These are phyloP conservation scores for Melopsittacus undulatus DNA, from an alignment of 2,797 vertebrate genomes.

Conservation along the genomic window DNA sequence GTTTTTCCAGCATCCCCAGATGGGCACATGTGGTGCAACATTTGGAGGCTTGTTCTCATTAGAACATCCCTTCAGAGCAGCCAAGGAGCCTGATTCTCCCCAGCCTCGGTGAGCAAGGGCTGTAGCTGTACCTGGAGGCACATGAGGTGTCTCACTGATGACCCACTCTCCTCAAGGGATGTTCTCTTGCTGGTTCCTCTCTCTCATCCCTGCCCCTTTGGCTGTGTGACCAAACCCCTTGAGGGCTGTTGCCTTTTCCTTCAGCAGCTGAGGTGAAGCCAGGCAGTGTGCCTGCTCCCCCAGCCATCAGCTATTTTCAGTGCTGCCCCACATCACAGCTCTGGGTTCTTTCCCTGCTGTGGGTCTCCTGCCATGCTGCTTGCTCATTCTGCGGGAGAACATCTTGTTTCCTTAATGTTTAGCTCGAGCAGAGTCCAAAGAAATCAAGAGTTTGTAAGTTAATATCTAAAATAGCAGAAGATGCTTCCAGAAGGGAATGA, in stretches of 20 bases:
- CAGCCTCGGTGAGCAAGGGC: not conserved
- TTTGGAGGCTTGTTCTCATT: not conserved
- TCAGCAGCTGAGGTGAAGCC: not conserved
- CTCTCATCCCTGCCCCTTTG: not conserved
- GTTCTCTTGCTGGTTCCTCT: not conserved
- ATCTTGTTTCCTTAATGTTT: slow-evolving; percentile 37
- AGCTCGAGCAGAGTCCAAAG: slow-evolving; percentile 20
- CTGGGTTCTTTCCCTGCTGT: not conserved
- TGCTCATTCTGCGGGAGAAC: slow-evolving; percentile 25
- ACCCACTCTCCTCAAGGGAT: not conserved
- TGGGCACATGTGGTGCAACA: not conserved
- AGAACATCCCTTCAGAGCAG: not conserved
- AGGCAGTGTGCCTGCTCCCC: not conserved
- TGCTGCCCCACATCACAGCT: not conserved
- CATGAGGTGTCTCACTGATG: not conserved
- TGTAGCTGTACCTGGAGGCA: rapidly evolving
- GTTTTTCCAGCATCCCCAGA: not conserved
- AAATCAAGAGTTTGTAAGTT: not conserved
- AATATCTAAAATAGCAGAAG: slow-evolving; percentile 13
- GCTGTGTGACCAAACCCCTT: not conserved
- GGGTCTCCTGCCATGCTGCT: not conserved
- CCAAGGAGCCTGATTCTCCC: rapidly evolving
- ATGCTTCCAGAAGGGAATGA: slow-evolving; percentile 1
- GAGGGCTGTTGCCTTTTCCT: not conserved
- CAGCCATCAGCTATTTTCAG: not conserved